These are phyloP conservation scores for Anthoptus insignis DNA, from an alignment of 2,888 invertebrate species.

Conservation along the genomic window DNA sequence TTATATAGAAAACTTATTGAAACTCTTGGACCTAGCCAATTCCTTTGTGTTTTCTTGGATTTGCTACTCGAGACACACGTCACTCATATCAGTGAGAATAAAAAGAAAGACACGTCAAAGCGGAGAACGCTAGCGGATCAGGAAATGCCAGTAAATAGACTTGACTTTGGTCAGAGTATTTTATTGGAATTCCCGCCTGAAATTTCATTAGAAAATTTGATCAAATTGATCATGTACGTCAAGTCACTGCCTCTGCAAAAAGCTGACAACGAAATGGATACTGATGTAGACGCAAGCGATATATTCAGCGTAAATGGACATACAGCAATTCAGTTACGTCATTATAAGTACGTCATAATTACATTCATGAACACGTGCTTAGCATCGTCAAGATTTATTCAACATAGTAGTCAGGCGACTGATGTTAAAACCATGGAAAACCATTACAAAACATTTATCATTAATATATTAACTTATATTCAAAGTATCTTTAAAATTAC, in stretches of 20 bases:
- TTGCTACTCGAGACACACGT: conserved; percentile 92
- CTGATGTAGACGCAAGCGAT: conserved; percentile 72
- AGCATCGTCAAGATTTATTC: conserved; percentile 90
- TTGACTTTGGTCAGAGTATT: conserved; percentile 90
- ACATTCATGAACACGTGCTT: conserved; percentile 91
- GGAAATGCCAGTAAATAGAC: conserved; percentile 83
- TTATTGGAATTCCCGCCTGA: conserved; percentile 89
- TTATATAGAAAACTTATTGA: conserved; percentile 93
- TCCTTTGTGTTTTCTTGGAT: conserved; percentile 91
- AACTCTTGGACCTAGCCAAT: conserved; percentile 89
- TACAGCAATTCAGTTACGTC: conserved; percentile 92
- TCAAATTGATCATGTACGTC: conserved; percentile 89
- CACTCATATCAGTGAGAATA: conserved; percentile 81
- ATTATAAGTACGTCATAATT: conserved; percentile 94
- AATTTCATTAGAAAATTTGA: conserved; percentile 88
- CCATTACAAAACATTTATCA: conserved; percentile 90
- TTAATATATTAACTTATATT: conserved; percentile 89
- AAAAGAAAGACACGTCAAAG: conserved; percentile 66
- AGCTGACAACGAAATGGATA: conserved; percentile 79
- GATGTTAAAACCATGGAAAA: conserved; percentile 84
- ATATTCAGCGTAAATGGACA: conserved; percentile 89
- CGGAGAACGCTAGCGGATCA: conserved; percentile 69
- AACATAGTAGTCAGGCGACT: conserved; percentile 86
- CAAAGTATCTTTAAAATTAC: conserved; percentile 88
- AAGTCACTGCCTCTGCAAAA: conserved; percentile 89